Base-by-base conservation (phyloP, 2,888 invertebrate species). In the Belgica antarctica region DNA sequence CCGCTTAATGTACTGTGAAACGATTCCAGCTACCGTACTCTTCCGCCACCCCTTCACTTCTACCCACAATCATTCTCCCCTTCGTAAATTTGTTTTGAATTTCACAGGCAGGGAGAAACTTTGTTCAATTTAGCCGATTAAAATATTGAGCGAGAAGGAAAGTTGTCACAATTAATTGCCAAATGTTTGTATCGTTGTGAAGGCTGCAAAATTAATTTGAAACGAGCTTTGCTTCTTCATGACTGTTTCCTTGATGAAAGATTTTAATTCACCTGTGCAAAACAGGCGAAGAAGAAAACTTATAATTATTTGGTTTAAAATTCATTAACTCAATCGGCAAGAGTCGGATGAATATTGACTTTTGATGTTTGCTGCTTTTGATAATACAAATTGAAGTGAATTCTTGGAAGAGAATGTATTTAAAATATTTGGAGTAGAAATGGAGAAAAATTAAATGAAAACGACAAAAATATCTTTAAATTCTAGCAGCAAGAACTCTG, bases 1-100 rank as follows among this genome's bases (percentile, higher is more conserved):
- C 65, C 47, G 65, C 19, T 65, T 47, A 65, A 65, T 65, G 65
- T 46, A 46, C 46, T 65, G 65, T 65, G 47, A 65, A 36, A 62
- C 22, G 24, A 41, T 62, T 17, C 36, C 10, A 17, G 12, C 59
- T 59, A 17, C 10, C 25, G 27, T 59, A 27, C 27, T 59, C 15
- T 27, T n/a, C n/a, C n/a, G 59, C n/a, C 2, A 12, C 24, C 27
- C 27, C 7, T 25, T 27, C 59, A 8, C 59, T 22, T 59, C 12
- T 12, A 12, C 15, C 15, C 17, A 12, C 15, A 15, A n/a, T 22
- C 17, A 17, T 52, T 3, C 34, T 31, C 52, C 22, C n/a, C 17
- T 22, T 17, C 22, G 15, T 12, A 41, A 7, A 7, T 7, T 52
- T 52, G 52, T 52, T 52, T 52, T 7, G n/a, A 52, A 17, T 52